A percentile compares a stretch with the other conserved stretches of the same genome.
Evolutionary conservation across 1,140 invertebrate genomes (phyloP).

Genomic region (Lucilia cuprina): DNA sequence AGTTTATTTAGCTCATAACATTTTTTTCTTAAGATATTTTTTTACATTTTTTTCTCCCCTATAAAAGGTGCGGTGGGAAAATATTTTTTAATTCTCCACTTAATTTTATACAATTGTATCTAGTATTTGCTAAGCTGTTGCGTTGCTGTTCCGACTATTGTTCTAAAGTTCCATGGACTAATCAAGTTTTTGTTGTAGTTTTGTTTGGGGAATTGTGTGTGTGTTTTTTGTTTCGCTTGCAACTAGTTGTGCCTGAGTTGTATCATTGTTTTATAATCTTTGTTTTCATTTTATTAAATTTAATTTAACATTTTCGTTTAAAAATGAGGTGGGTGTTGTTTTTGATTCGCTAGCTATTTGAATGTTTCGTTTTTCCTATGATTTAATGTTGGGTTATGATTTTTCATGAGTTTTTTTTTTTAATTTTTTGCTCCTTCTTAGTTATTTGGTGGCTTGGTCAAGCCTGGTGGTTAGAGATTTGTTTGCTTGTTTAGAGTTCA

Average conservation of each 20-base stretch:
- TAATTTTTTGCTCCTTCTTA: background rate
- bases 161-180: background rate
- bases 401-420: background rate
- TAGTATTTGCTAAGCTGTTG: background rate
- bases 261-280: constrained; percentile 18
- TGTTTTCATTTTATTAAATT: background rate
- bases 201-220: background rate
- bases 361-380: background rate
- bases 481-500: background rate
- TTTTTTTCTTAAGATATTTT: background rate
- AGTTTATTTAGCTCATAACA: background rate
- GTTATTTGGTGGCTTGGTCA: background rate
- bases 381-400: background rate
- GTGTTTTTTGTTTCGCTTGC: too few relatives aligned
- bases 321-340: background rate
- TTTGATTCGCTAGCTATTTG: background rate
- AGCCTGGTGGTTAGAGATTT: background rate
- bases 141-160: background rate
- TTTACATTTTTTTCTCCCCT: background rate
- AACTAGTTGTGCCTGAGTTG: background rate
- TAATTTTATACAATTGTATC: background rate
- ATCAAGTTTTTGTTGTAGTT: background rate
- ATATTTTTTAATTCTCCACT: background rate
- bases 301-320: background rate
- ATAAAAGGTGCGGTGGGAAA: constrained; percentile 14